Base-by-base conservation (phyloP, 1,140 invertebrate species). In the Hypothenemus hampei region DNA sequence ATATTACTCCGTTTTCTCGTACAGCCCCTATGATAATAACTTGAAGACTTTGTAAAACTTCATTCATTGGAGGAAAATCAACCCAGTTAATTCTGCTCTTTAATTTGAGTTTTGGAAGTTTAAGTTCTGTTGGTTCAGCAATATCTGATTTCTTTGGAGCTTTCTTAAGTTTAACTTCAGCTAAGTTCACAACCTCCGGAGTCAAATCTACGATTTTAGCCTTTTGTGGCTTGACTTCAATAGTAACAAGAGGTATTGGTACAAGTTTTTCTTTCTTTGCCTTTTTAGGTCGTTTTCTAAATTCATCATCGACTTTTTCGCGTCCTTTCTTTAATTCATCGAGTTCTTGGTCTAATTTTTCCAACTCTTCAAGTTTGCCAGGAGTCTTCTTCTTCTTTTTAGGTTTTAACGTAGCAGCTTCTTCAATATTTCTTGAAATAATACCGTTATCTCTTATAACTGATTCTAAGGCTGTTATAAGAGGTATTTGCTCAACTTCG, bases 331-430 rank as follows among this genome's bases (percentile, higher is more conserved):
- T 56, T 11, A 60, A 23, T 20, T 51, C 54, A 47, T 58, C 58
- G 15, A 56, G 41, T 52, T 63, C 61, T 39, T 63, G 37, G 41
- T 58, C 67, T 46, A 58, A 67, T 37, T 61, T 22, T 56, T 69
- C 8, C 18, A 87, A 63, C 64, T 87, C 85, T 59, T 81, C 79
- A 64, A 86, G 83, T 36, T 87, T 85, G 59, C 82, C 78, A 53
- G 80, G 77, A 64, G 81, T 81, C 51, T 59, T 62, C 11, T 63
- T 21, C 55, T 67, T 70, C 44, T 62, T 61, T 66, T 82, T 85
- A 46, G 74, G 80, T 68, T 80, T 83, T 3, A 76, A 51, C 69
- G 81, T 78, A 21, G 77, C 64, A 3, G 83, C 83, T 74, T 86
- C 84, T 69, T 82, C 77, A 0, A 82, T 73, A 69, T 85, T 87